Conservation (phyloP, 2,113 vertebrate species). For the Poecile atricapillus region DNA sequence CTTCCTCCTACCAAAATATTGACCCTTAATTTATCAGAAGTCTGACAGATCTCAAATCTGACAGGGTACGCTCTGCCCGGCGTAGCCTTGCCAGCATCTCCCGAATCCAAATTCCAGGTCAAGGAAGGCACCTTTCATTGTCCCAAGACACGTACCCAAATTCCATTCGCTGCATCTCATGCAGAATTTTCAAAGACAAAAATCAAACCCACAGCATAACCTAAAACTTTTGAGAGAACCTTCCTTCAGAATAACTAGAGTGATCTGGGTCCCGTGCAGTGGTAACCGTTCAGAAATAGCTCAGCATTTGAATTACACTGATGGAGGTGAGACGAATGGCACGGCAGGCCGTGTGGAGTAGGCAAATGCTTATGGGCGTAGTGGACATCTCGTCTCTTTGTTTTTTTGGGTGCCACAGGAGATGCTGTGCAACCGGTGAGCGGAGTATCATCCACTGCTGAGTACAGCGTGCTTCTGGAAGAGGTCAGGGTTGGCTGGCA, state of each 20-base stretch:
- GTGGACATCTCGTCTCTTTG: too few species aligned
- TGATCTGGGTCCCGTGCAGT: neutral
- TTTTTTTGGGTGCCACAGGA: neutral
- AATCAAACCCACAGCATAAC: neutral
- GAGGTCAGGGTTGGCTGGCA: neutral
- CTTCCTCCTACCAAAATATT: neutral
- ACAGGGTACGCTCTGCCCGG: neutral
- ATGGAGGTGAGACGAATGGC: neutral
- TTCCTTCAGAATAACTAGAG: neutral
- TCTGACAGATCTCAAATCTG: neutral
- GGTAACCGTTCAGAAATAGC: neutral
- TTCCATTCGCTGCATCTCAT: neutral
- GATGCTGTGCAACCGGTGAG: neutral
- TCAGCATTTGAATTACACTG: neutral
- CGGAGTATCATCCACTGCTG: too few species aligned
- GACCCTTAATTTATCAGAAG: neutral
- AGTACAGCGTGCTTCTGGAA: neutral
- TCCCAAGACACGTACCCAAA: neutral
- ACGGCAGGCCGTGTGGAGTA: neutral
- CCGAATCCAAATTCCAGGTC: neutral
- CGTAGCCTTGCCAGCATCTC: neutral
- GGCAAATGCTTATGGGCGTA: neutral
- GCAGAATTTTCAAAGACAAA: neutral
- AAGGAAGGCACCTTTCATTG: neutral
- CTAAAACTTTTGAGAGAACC: neutral